Evolutionary conservation across 2,113 vertebrate genomes (phyloP), one percentile per base, ranked within the genome.

Genomic region (Ictalurus punctatus): DNA sequence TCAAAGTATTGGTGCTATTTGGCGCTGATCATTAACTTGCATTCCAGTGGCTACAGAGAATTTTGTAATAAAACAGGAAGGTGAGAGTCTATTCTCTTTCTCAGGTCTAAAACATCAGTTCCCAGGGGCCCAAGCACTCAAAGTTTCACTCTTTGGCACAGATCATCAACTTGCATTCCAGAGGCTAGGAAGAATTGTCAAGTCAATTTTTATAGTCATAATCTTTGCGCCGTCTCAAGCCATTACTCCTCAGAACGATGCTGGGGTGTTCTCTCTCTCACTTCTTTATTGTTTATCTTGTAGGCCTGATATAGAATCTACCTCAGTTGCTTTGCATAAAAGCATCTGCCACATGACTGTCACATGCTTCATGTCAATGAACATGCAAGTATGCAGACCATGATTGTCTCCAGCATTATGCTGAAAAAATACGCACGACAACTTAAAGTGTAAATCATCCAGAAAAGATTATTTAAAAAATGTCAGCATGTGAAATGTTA

Each of bases 121-220:
- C 78, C 81, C n/a, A 79, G 40, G 78, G 40, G 65, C 63, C 81
- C 58, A 44, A 44, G 81, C 58, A 61, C 13, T 40, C 59, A 16
- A n/a, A 61, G 10, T 14, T 61, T 85, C 74, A 87, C 44, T 87
- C 83, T 88, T 91, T 89, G 91, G 87, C 86, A 54, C 52, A 83
- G 83, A 69, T 86, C 85, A 78, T 61, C 63, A 86, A 86, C 71
- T 74, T 87, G 81, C 91, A 89, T 89, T 91, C 87, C 84, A 76
- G 85, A 54, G 79, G 23, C 63, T 54, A 54, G 67, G 58, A 85
- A 86, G 85, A 90, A 87, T 83, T 73, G 73, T 63, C 78, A 52
- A 69, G 87, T 80, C 83, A 54, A 67, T 86, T 85, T 87, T 65
- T 67, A 30, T 6, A 54, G 48, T 61, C 34, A 9, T 61, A 27